Evolutionary conservation across 2,888 invertebrate species (phyloP).

Genomic region (Sicus ferrugineus): DNA sequence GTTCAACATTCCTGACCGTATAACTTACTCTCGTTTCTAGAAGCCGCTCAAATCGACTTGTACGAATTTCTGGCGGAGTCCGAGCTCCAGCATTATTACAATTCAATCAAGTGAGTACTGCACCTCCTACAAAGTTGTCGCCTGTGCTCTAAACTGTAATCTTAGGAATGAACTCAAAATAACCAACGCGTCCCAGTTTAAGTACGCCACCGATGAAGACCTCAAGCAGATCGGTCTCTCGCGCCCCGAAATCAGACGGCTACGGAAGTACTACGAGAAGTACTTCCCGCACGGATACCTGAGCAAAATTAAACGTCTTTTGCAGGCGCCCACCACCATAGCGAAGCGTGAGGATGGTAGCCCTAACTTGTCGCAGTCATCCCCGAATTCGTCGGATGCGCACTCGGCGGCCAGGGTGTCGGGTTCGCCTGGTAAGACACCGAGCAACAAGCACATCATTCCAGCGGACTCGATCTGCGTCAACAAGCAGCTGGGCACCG

Average conservation of each 20-base stretch:
- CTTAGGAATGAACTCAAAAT: constrained; percentile 86
- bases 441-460: constrained; percentile 84
- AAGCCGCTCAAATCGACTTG: constrained; percentile 68
- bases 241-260: constrained; percentile 91
- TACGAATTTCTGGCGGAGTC: constrained; percentile 94
- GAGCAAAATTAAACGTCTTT: constrained; percentile 86
- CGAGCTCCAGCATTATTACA: constrained; percentile 92
- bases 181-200: constrained; percentile 85
- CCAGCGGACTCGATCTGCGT: constrained; percentile 90
- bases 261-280: constrained; percentile 92
- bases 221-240: constrained; percentile 90
- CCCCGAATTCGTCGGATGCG: constrained; percentile 39
- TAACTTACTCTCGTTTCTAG: constrained; percentile 49
- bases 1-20: not conserved
- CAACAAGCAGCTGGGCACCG: constrained; percentile 93
- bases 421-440: constrained; percentile 66
- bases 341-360: constrained; percentile 56
- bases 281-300: constrained; percentile 93
- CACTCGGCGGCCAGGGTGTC: constrained; percentile 41
- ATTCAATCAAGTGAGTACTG: constrained; percentile 72
- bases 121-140: not conserved
- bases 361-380: constrained; percentile 28
- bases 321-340: constrained; percentile 67
- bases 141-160: not conserved
- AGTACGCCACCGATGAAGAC: constrained; percentile 94